Conservation (phyloP, 2,113 vertebrate species). For the Callionymus lyra region DNA sequence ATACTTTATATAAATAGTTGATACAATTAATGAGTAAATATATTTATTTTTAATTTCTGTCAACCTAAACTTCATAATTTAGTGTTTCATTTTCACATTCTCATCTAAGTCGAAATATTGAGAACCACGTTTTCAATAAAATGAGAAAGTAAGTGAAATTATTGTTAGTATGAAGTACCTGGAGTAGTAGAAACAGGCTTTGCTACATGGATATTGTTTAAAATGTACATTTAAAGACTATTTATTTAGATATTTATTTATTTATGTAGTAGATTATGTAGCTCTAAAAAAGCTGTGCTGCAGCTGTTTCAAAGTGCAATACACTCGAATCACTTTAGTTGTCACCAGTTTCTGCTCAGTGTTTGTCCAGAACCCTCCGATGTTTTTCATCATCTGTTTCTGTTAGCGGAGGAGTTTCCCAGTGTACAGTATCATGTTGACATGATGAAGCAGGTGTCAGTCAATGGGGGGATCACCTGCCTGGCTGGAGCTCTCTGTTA, state of each 20-base stretch:
- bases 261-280: slow-evolving; percentile 24
- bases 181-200: too few species aligned
- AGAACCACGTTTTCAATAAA: not conserved
- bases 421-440: slow-evolving; percentile 59
- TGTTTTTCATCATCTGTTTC: slow-evolving; percentile 22
- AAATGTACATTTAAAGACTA: slow-evolving; percentile 3
- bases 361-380: slow-evolving; percentile 32
- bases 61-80: too few species aligned
- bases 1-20: too few species aligned
- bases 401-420: slow-evolving; percentile 14
- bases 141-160: not conserved
- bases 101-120: not conserved
- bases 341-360: slow-evolving; percentile 2
- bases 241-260: slow-evolving; percentile 44
- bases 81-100: too few species aligned
- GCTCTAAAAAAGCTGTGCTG: not conserved
- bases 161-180: not conserved
- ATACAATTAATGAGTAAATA: too few species aligned
- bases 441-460: slow-evolving; percentile 38
- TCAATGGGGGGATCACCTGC: slow-evolving; percentile 24
- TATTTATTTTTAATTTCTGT: too few species aligned
- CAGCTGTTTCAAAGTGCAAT: slow-evolving; percentile 41
- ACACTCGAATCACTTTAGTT: slow-evolving; percentile 7
- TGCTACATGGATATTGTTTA: not conserved
- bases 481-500: slow-evolving; percentile 31